phyloP scores from a whole-genome alignment of 2,797 vertebrate species.

The Otolemur crassicaudatus region DNA sequence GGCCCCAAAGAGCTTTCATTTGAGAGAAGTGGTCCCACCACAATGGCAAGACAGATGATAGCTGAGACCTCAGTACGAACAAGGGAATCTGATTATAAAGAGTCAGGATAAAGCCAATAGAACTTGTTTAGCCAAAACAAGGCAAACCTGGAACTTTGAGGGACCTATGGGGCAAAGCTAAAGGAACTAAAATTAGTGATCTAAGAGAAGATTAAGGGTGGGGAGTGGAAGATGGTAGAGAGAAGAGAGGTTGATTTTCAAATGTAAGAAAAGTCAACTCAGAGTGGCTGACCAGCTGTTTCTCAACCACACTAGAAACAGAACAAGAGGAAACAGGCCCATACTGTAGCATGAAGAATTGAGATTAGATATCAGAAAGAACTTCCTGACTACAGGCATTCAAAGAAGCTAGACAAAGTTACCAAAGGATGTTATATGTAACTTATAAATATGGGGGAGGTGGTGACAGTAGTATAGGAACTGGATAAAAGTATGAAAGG shows the following conservation, averaged over 20 bases:
- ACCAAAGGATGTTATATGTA: slow-evolving; percentile 45
- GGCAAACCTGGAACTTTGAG: neutral
- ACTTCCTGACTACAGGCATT: slow-evolving; percentile 67
- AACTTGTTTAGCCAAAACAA: slow-evolving; percentile 11
- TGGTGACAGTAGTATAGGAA: slow-evolving; percentile 20
- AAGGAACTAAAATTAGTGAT: slow-evolving; percentile 36
- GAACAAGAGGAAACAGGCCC: slow-evolving; percentile 71
- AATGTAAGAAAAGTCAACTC: slow-evolving; percentile 66
- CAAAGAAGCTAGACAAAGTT: slow-evolving; percentile 60
- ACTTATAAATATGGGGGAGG: slow-evolving; percentile 31
- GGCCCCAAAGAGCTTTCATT: slow-evolving; percentile 22
- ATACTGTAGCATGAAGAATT: slow-evolving; percentile 65
- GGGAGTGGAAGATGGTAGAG: neutral
- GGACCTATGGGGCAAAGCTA: neutral
- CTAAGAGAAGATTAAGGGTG: neutral
- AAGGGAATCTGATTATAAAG: slow-evolving; percentile 22
- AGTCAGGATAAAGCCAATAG: neutral
- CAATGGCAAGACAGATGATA: slow-evolving; percentile 6
- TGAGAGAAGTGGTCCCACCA: neutral
- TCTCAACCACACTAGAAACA: slow-evolving; percentile 47
- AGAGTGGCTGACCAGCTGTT: slow-evolving; percentile 66
- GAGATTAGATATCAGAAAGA: slow-evolving; percentile 77
- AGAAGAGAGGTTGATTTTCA: slow-evolving; percentile 43
- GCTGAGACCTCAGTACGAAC: neutral
- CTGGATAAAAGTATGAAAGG: slow-evolving; percentile 36